These are phyloP conservation scores for Escarpia spicata DNA, from an alignment of 2,888 invertebrate genomes.

Conservation along the genomic window DNA sequence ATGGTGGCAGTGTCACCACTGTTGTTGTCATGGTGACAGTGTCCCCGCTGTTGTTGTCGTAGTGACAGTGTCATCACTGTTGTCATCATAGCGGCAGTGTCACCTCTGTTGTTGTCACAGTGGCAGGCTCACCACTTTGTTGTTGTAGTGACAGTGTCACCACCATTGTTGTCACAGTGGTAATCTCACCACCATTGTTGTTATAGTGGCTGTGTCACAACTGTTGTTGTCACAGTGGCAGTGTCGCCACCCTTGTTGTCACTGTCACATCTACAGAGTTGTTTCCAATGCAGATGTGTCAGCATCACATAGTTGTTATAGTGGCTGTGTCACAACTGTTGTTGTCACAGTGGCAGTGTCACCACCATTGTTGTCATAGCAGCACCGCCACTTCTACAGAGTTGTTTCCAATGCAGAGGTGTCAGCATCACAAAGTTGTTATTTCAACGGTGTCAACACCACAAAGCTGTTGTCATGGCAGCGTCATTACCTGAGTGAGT, in stretches of 20 bases:
- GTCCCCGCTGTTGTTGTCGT: not conserved
- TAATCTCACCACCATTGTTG: too few relatives aligned
- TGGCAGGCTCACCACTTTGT: not conserved
- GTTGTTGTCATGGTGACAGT: too few relatives aligned
- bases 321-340: not conserved
- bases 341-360: not conserved
- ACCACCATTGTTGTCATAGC: not conserved
- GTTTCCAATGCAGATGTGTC: not conserved
- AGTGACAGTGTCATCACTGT: too few relatives aligned
- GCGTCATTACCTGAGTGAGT: not conserved
- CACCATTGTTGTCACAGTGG: not conserved
- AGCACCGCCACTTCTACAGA: not conserved
- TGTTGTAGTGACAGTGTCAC: too few relatives aligned
- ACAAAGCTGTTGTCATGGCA: not conserved
- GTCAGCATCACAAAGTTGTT: not conserved
- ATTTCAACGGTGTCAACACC: not conserved
- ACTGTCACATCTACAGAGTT: not conserved
- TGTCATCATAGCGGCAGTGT: too few relatives aligned
- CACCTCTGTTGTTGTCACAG: not conserved
- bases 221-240: not conserved
- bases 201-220: not conserved
- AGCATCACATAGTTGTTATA: not conserved
- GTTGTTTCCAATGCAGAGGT: not conserved
- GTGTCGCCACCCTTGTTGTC: not conserved
- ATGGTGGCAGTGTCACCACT: not conserved